A percentile compares a stretch with the other conserved stretches of the same genome.
Conservation (phyloP, 2,888 invertebrate genomes). For the Pollenia griseotomentosa region DNA sequence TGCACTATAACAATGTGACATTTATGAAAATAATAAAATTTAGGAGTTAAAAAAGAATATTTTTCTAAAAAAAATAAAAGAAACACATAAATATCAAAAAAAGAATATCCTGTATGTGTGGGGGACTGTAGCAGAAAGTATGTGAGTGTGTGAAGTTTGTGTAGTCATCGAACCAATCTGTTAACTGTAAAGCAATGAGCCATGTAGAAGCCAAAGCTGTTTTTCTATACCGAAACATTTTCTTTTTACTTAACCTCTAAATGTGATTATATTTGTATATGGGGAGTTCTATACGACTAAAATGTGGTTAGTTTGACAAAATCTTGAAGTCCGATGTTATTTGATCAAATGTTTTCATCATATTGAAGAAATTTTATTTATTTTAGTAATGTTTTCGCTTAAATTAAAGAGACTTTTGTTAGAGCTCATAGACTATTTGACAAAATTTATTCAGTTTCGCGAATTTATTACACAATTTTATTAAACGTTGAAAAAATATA, state of each 20-base stretch:
- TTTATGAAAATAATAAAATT: conserved; percentile 50
- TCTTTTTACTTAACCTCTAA: neutral
- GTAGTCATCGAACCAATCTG: conserved; percentile 57
- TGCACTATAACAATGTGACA: conserved; percentile 61
- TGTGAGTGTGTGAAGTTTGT: neutral
- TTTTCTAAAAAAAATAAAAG: conserved; percentile 10
- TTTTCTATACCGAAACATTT: conserved; percentile 33
- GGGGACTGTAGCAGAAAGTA: conserved; percentile 1
- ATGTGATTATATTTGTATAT: neutral
- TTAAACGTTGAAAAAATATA: too few relatives aligned
- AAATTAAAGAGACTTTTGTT: too few relatives aligned
- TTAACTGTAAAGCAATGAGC: conserved; percentile 61
- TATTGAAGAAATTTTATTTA: too few relatives aligned
- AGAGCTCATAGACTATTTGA: too few relatives aligned
- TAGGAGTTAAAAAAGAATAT: conserved; percentile 5
- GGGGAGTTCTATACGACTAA: neutral
- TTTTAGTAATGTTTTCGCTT: too few relatives aligned
- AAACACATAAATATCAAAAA: conserved; percentile 8
- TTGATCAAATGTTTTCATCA: too few relatives aligned
- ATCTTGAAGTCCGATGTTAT: too few relatives aligned
- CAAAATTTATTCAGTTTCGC: too few relatives aligned
- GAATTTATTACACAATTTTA: too few relatives aligned
- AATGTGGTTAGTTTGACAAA: neutral
- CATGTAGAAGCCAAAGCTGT: conserved; percentile 50
- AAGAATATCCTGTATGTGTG: conserved; percentile 15